These are phyloP conservation scores for Drosophila ananassae DNA, from an alignment of 1,140 invertebrate genomes.

Conservation along the genomic window DNA sequence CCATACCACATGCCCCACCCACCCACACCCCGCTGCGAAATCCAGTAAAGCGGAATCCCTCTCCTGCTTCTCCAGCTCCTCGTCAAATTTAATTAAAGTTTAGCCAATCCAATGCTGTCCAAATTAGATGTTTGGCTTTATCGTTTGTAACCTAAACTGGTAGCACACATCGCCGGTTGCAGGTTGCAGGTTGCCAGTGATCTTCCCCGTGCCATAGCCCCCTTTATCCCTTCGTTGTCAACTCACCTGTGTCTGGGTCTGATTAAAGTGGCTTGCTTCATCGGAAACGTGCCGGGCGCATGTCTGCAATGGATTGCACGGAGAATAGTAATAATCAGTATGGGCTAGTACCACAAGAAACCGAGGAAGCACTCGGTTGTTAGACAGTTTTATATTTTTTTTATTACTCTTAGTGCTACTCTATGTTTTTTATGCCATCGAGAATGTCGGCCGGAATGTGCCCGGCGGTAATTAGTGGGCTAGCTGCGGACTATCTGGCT, in stretches of 20 bases:
- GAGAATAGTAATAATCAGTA: conserved; percentile 58
- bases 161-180: conserved; percentile 48
- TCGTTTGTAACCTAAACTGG: conserved; percentile 60
- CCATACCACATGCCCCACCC: neutral
- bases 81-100: conserved; percentile 76
- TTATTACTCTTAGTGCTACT: conserved; percentile 14
- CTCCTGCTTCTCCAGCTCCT: conserved; percentile 2
- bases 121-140: conserved; percentile 66
- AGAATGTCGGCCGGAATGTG: conserved; percentile 63
- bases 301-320: conserved; percentile 62
- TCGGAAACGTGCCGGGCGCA: conserved; percentile 78
- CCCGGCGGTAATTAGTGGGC: conserved; percentile 68
- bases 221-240: conserved; percentile 50
- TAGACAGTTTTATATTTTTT: conserved; percentile 43
- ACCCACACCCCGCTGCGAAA: conserved; percentile 21
- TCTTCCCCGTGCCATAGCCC: neutral
- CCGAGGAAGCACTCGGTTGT: conserved; percentile 40
- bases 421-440: conserved; percentile 28
- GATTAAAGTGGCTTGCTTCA: conserved; percentile 78
- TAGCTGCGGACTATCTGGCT: conserved; percentile 55
- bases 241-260: conserved; percentile 76
- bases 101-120: conserved; percentile 59
- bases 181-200: neutral
- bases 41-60: conserved; percentile 73
- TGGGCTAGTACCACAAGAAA: conserved; percentile 11